Evolutionary conservation across 2,888 invertebrate species (phyloP).

Genomic region (Macrosoma leucophasiata): DNA sequence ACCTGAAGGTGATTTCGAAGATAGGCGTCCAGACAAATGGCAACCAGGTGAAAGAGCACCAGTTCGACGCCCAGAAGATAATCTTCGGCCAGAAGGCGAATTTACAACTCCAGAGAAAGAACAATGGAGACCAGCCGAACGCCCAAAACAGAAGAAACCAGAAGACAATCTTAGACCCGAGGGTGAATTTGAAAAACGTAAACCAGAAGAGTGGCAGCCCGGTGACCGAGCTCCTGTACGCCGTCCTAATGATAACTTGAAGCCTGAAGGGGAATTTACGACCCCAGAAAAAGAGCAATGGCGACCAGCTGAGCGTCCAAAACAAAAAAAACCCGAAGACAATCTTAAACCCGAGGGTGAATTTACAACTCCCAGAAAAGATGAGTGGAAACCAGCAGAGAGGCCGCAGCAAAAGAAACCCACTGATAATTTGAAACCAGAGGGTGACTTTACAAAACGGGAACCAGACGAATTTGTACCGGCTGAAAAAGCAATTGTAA

Average conservation of each 20-base stretch:
- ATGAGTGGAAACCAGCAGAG: conserved; percentile 68
- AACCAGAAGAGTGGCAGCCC: conserved; percentile 55
- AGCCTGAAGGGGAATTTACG: conserved; percentile 66
- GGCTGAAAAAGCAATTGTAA: conserved; percentile 45
- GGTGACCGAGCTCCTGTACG: conserved; percentile 56
- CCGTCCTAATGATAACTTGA: conserved; percentile 70
- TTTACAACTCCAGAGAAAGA: conserved; percentile 47
- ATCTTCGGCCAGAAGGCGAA: conserved; percentile 67
- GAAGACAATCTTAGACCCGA: conserved; percentile 77
- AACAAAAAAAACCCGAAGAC: conserved; percentile 72
- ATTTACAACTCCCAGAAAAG: conserved; percentile 46
- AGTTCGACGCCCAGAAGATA: conserved; percentile 59
- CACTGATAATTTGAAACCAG: conserved; percentile 68
- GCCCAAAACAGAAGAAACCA: conserved; percentile 48
- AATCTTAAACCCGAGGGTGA: conserved; percentile 76
- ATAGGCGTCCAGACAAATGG: conserved; percentile 64
- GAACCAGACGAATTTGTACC: conserved; percentile 60
- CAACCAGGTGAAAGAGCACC: conserved; percentile 45
- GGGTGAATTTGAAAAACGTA: conserved; percentile 57
- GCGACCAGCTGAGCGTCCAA: conserved; percentile 66
- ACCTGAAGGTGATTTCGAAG: conserved; percentile 59
- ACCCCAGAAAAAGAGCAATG: conserved; percentile 48
- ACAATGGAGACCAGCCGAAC: conserved; percentile 49
- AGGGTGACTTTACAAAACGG: conserved; percentile 57
- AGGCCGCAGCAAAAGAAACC: conserved; percentile 50